Percentiles rank a stretch among this genome's conserved stretches.
Conservation (phyloP, 1,140 invertebrate genomes). For the Harlomillsia oculata region DNA sequence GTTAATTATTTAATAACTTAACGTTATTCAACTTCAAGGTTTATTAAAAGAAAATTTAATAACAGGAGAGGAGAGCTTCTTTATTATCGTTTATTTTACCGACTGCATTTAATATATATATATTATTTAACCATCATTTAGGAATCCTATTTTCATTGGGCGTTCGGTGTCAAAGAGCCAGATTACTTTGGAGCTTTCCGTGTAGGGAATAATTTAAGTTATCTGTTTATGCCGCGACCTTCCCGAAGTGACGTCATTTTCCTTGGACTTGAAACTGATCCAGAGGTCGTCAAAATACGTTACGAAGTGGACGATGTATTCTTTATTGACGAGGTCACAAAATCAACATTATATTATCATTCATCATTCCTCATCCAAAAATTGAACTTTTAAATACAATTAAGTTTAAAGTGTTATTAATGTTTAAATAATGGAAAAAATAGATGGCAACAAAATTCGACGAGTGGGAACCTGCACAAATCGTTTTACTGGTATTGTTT, state of each 20-base stretch:
- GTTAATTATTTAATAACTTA: conserved; percentile 39
- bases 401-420: neutral
- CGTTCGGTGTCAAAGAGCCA: conserved; percentile 81
- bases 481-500: conserved; percentile 53
- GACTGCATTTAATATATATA: neutral
- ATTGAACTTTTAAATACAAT: neutral
- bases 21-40: neutral
- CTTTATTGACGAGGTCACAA: conserved; percentile 63
- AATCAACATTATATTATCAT: neutral
- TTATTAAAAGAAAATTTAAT: no score
- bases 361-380: neutral
- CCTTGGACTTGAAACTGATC: conserved; percentile 64
- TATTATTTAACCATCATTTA: conserved; percentile 38
- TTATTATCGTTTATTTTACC: neutral
- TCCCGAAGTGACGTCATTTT: conserved; percentile 78
- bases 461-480: conserved; percentile 42
- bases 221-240: conserved; percentile 74
- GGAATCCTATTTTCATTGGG: conserved; percentile 78
- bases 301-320: conserved; percentile 73
- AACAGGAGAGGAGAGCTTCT: no score
- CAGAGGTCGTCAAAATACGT: conserved; percentile 61
- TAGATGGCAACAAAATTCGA: conserved; percentile 48
- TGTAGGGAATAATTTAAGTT: conserved; percentile 54
- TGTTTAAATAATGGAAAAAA: conserved; percentile 26
- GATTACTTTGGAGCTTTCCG: conserved; percentile 78